Conservation (phyloP, 2,113 vertebrate species). For the Phalacrocorax carbo region DNA sequence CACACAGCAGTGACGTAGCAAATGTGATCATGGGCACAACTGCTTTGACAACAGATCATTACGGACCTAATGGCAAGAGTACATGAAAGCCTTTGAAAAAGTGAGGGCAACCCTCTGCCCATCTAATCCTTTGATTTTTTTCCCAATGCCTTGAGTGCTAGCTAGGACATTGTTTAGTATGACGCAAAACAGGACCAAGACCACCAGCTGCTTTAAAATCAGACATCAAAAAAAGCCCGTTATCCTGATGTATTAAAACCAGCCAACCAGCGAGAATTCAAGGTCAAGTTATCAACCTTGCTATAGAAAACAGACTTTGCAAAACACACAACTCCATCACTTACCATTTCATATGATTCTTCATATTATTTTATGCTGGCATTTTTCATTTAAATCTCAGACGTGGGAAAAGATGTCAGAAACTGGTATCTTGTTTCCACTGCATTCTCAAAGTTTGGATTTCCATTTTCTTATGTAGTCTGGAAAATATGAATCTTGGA, state of each 20-base stretch:
- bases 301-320: not conserved
- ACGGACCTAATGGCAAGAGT: not conserved
- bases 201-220: not conserved
- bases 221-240: not conserved
- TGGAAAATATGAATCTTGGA: not conserved
- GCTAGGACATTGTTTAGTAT: not conserved
- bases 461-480: not conserved
- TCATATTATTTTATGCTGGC: not conserved
- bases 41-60: not conserved
- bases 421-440: not conserved
- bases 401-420: not conserved
- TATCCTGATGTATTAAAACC: not conserved
- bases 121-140: not conserved
- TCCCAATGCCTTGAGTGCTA: not conserved
- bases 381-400: not conserved
- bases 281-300: not conserved
- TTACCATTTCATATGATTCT: not conserved
- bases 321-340: not conserved
- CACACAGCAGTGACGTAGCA: not conserved
- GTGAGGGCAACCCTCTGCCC: not conserved
- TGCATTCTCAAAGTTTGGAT: not conserved
- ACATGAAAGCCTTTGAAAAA: not conserved
- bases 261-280: not conserved
- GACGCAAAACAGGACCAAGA: not conserved
- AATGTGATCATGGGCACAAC: not conserved